These are phyloP conservation scores for Vidua macroura DNA, from an alignment of 2,113 vertebrate genomes.

Conservation along the genomic window DNA sequence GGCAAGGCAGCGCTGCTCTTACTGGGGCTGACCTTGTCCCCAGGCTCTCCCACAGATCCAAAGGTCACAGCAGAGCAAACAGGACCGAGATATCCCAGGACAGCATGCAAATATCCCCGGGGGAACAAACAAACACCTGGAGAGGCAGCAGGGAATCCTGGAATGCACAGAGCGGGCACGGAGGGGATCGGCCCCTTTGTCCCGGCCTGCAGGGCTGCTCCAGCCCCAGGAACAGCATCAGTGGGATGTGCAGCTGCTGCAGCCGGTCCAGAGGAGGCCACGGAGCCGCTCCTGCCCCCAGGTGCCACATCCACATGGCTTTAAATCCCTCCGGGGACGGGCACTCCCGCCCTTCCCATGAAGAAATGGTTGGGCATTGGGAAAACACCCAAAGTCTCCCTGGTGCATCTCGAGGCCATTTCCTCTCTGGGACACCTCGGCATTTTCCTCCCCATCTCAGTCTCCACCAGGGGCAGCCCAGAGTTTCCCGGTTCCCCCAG, in stretches of 20 bases:
- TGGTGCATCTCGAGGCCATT: neutral
- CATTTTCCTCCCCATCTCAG: neutral
- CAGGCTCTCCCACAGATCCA: neutral
- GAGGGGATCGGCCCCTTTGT: neutral
- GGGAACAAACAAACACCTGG: neutral
- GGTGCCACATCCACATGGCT: neutral
- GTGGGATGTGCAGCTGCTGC: accelerated
- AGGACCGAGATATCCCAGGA: neutral
- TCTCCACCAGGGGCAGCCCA: neutral
- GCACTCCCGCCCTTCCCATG: too few species aligned
- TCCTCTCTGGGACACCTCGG: neutral
- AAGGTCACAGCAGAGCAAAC: neutral
- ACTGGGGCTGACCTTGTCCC: neutral
- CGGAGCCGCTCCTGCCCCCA: neutral
- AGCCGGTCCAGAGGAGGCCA: accelerated
- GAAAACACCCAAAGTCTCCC: neutral
- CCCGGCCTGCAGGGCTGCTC: neutral
- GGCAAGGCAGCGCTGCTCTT: neutral
- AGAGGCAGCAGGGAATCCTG: neutral
- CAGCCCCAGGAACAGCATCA: accelerated
- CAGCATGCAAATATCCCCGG: neutral
- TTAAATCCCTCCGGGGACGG: too few species aligned
- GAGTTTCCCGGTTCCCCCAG: neutral
- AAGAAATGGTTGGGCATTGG: neutral
- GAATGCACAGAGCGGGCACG: neutral